Conservation (phyloP, 1,140 invertebrate species). For the Calliphora vicina region DNA sequence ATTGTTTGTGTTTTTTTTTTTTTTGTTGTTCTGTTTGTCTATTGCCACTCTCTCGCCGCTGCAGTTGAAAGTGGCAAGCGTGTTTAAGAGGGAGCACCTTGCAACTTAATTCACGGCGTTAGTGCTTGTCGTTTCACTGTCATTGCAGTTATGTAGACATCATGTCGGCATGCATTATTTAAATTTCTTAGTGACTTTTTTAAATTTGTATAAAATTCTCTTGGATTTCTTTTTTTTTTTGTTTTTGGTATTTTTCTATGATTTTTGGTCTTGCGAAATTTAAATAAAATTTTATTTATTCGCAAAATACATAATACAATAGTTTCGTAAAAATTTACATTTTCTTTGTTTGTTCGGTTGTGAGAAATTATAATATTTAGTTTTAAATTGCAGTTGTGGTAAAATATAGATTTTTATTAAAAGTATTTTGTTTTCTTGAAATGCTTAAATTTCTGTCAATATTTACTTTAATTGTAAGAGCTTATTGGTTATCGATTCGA, state of each 20-base stretch:
- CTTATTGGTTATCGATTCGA: too few relatives aligned
- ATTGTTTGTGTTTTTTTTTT: background rate
- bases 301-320: background rate
- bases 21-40: background rate
- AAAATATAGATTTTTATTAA: too few relatives aligned
- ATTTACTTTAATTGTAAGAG: too few relatives aligned
- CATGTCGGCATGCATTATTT: conserved; percentile 60
- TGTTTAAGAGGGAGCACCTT: conserved; percentile 12
- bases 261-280: background rate
- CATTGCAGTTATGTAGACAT: conserved; percentile 62
- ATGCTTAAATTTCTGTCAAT: too few relatives aligned
- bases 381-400: too few relatives aligned
- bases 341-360: too few relatives aligned
- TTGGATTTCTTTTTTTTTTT: background rate
- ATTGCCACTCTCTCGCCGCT: background rate
- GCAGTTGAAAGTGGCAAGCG: background rate
- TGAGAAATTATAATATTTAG: too few relatives aligned
- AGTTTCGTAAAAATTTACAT: background rate
- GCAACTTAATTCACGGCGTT: conserved; percentile 25
- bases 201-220: conserved; percentile 11
- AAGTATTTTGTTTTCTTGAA: too few relatives aligned
- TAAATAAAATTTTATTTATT: background rate
- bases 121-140: conserved; percentile 32
- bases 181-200: conserved; percentile 45
- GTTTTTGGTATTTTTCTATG: too few relatives aligned